Evolutionary conservation across 2,797 vertebrate genomes (phyloP).

Genomic region (Leptodactylus fallax): DNA sequence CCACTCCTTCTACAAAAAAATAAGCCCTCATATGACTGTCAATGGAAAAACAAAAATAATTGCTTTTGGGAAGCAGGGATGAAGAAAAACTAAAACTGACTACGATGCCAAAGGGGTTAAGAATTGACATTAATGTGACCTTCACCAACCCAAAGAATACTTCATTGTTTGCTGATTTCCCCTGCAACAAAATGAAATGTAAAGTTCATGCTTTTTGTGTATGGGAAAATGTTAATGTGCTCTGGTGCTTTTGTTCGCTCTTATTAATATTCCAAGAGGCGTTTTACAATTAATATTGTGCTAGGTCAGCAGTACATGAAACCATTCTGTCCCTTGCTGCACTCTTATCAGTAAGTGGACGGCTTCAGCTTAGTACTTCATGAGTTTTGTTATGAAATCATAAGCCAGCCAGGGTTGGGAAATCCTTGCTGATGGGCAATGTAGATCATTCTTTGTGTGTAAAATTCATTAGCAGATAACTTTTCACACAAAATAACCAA

Average conservation of each 20-base stretch:
- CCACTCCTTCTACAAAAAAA: no score
- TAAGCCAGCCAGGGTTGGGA: not conserved
- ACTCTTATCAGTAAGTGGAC: not conserved
- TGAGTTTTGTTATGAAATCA: not conserved
- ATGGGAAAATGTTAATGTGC: constrained; percentile 8
- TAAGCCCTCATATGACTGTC: no score
- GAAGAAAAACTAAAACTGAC: no score
- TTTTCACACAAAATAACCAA: not conserved
- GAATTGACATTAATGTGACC: constrained; percentile 8
- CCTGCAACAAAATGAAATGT: not conserved
- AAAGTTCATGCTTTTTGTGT: constrained; percentile 17
- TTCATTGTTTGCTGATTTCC: constrained; percentile 17
- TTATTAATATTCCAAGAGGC: not conserved
- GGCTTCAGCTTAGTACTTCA: not conserved
- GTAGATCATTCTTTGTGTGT: not conserved
- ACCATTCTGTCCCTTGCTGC: not conserved
- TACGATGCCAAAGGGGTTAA: not conserved
- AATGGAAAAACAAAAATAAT: no score
- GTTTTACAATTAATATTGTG: not conserved
- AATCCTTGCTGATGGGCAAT: not conserved
- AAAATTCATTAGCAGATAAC: not conserved
- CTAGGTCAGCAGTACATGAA: constrained; percentile 8
- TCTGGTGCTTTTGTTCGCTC: not conserved
- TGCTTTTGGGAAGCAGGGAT: no score
- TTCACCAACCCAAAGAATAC: not conserved